Percentiles rank a stretch among this genome's conserved stretches.
Evolutionary conservation across 2,797 vertebrate species (phyloP).

Genomic region (Smutsia temminckii): DNA sequence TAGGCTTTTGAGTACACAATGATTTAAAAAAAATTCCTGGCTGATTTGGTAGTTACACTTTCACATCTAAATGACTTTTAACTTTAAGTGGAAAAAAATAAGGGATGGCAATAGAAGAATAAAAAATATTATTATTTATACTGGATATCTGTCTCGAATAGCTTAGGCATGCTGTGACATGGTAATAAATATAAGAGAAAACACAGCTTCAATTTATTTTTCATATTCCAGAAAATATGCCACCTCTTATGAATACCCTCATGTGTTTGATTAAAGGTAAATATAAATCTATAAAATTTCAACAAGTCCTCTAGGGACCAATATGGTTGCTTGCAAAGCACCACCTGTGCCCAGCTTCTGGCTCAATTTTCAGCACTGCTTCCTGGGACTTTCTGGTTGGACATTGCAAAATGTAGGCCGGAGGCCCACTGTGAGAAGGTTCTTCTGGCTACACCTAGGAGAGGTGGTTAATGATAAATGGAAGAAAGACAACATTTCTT

Average conservation of each 20-base stretch:
- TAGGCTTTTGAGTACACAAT: constrained; percentile 36
- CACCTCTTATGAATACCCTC: not conserved
- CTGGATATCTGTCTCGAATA: not conserved
- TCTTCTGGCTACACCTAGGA: not conserved
- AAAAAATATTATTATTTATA: not conserved
- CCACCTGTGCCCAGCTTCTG: not conserved
- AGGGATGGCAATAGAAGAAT: not conserved
- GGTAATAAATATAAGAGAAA: not conserved
- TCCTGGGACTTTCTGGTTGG: not conserved
- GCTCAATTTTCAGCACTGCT: not conserved
- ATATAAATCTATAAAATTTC: not conserved
- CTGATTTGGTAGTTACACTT: constrained; percentile 34
- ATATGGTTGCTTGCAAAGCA: not conserved
- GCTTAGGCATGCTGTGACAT: not conserved
- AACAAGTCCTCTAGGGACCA: not conserved
- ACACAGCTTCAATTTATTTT: not conserved
- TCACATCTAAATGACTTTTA: constrained; percentile 54
- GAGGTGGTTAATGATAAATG: not conserved
- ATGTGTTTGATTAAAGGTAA: not conserved
- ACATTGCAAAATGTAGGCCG: fast-evolving
- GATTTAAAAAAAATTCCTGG: not conserved
- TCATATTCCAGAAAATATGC: not conserved
- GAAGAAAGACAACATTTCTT: not conserved
- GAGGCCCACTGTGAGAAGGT: not conserved
- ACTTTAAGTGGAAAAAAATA: constrained; percentile 47